Percentiles rank a stretch among this genome's conserved stretches.
Conservation (phyloP, 92 coral and sea anemone genomes). For the Porites divaricata region DNA sequence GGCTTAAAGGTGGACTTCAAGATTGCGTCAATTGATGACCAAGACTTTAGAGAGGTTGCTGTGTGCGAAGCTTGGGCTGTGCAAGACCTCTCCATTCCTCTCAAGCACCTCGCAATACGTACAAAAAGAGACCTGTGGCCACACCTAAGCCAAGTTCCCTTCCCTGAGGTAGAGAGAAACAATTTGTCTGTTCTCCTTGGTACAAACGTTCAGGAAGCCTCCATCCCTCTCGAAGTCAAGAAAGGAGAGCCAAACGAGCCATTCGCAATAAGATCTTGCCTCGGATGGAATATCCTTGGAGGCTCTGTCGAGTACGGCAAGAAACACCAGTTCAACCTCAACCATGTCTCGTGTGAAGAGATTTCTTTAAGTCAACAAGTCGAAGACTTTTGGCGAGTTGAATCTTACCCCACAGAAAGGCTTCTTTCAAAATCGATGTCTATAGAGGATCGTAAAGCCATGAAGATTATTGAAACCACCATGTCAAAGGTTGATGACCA, state of each 20-base stretch:
- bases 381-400: slow-evolving; percentile 49
- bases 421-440: slow-evolving; percentile 6
- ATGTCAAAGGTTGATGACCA: slow-evolving; percentile 6
- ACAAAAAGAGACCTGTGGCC: too few relatives aligned
- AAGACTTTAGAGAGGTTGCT: neutral
- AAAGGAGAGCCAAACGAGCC: slow-evolving; percentile 22
- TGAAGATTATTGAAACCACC: slow-evolving; percentile 10
- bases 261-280: neutral
- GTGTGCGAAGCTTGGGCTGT: slow-evolving; percentile 43
- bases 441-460: slow-evolving; percentile 6
- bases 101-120: slow-evolving; percentile 13
- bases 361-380: slow-evolving; percentile 19
- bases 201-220: slow-evolving; percentile 1
- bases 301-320: too few relatives aligned
- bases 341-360: too few relatives aligned
- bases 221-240: slow-evolving; percentile 22
- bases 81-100: slow-evolving; percentile 36
- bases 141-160: too few relatives aligned
- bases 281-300: too few relatives aligned
- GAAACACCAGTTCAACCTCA: too few relatives aligned
- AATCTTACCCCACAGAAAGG: slow-evolving; percentile 3
- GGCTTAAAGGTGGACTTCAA: slow-evolving; percentile 40
- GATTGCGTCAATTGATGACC: slow-evolving; percentile 19
- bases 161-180: neutral
- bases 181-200: slow-evolving; percentile 11